Conservation (phyloP, 2,797 vertebrate species). For the Coilia nasus region DNA sequence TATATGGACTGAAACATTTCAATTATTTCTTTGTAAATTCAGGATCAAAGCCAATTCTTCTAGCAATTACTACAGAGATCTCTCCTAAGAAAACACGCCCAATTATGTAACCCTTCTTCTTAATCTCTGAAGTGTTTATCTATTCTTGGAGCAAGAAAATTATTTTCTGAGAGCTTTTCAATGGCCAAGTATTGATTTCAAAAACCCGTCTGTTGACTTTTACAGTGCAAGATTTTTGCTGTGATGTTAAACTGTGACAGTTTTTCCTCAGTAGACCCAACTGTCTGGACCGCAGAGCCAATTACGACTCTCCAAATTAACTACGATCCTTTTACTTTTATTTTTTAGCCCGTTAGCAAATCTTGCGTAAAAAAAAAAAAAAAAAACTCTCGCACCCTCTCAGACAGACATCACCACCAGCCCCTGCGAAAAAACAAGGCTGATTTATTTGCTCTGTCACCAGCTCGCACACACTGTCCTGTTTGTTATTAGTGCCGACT, state of each 20-base stretch:
- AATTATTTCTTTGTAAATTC: neutral
- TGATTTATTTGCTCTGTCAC: slow-evolving; percentile 23
- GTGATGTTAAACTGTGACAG: neutral
- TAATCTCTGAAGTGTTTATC: neutral
- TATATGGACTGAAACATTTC: neutral
- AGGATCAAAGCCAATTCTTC: neutral
- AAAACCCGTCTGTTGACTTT: slow-evolving; percentile 10
- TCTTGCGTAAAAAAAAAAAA: neutral
- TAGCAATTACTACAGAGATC: neutral
- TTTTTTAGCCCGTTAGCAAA: neutral
- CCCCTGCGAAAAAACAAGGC: neutral
- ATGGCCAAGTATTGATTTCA: slow-evolving; percentile 20
- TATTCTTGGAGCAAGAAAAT: slow-evolving; percentile 11
- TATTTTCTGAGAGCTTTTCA: neutral
- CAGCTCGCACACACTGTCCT: slow-evolving; percentile 15
- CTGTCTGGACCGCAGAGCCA: neutral
- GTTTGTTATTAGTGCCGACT: slow-evolving; percentile 14
- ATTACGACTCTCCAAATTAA: slow-evolving; percentile 13
- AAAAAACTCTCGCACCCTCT: slow-evolving; percentile 12
- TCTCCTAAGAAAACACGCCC: slow-evolving; percentile 6
- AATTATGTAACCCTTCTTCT: slow-evolving; percentile 17
- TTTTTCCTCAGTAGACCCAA: neutral
- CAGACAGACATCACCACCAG: slow-evolving; percentile 19
- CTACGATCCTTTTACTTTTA: neutral
- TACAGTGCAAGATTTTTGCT: neutral